Percentiles rank a stretch among this genome's conserved stretches.
Conservation (phyloP, 2,888 invertebrate species). For the Agrochola lota region DNA sequence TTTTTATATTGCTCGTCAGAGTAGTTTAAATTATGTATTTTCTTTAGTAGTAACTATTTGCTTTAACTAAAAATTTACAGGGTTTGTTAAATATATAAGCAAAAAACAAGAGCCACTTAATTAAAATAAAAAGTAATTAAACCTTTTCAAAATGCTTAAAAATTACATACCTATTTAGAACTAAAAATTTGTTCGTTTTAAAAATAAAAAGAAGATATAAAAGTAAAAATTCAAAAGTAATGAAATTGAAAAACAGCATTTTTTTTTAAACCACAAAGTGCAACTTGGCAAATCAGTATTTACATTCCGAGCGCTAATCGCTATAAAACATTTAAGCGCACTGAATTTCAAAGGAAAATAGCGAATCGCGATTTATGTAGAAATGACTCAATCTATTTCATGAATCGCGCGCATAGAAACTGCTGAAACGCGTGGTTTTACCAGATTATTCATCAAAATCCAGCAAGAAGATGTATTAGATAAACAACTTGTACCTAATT, state of each 20-base stretch:
- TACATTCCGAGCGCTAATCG: slow-evolving; percentile 22
- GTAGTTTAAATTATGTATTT: no score
- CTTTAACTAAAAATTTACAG: no score
- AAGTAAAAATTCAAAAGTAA: background rate
- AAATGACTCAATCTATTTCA: slow-evolving; percentile 48
- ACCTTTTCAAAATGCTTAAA: no score
- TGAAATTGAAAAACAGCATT: background rate
- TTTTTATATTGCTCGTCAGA: no score
- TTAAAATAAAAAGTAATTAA: no score
- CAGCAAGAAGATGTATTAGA: slow-evolving; percentile 34
- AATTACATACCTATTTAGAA: no score
- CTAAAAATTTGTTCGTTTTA: no score
- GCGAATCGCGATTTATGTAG: no score
- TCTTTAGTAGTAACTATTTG: no score
- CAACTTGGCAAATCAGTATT: slow-evolving; percentile 14
- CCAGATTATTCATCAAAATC: slow-evolving; percentile 54
- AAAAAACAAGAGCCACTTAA: no score
- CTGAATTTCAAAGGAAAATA: slow-evolving; percentile 23
- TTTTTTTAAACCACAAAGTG: background rate
- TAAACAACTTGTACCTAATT: slow-evolving; percentile 60
- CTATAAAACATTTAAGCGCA: slow-evolving; percentile 44
- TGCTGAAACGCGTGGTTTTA: slow-evolving; percentile 35
- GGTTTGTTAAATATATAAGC: no score
- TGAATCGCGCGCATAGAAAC: slow-evolving; percentile 48
- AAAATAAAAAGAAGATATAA: no score